A percentile compares a stretch with the other conserved stretches of the same genome.
Evolutionary conservation across 2,797 vertebrate genomes (phyloP).

Genomic region (Epinephelus malabaricus): DNA sequence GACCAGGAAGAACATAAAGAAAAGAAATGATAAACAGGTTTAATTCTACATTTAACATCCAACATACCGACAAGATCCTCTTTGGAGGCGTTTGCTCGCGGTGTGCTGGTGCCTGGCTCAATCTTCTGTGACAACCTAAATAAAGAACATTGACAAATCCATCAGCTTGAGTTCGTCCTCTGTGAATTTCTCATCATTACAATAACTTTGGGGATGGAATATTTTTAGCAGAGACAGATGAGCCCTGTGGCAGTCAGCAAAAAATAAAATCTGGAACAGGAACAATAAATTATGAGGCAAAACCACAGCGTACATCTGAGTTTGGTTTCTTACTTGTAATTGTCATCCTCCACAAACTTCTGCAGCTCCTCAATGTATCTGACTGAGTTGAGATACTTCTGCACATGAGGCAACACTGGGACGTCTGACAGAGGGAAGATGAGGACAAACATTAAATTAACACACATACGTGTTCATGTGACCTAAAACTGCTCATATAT

Average conservation of each 20-base stretch:
- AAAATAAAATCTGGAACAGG: neutral
- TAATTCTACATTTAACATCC: neutral
- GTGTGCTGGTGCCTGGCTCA: constrained; percentile 96
- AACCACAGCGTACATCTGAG: neutral
- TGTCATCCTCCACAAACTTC: constrained; percentile 99
- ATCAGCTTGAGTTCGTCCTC: neutral
- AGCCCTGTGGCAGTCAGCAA: neutral
- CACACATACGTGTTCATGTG: neutral
- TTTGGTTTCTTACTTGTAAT: constrained; percentile 93
- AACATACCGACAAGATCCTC: constrained; percentile 94
- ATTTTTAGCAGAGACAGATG: neutral
- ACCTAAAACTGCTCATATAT: neutral
- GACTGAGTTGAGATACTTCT: constrained; percentile 98
- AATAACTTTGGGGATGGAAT: neutral
- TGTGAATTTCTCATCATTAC: neutral
- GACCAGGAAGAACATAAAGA: rapidly evolving
- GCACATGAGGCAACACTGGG: constrained; percentile 95
- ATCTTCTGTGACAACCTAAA: constrained; percentile 96
- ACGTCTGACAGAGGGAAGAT: constrained; percentile 86
- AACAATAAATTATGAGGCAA: neutral
- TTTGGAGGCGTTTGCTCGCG: constrained; percentile 93
- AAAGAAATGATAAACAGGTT: neutral
- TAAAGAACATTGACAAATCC: constrained; percentile 6
- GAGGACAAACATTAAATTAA: neutral
- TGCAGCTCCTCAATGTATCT: constrained; percentile 99